Conservation (phyloP, 2,888 invertebrate genomes). For the Machimus atricapillus region DNA sequence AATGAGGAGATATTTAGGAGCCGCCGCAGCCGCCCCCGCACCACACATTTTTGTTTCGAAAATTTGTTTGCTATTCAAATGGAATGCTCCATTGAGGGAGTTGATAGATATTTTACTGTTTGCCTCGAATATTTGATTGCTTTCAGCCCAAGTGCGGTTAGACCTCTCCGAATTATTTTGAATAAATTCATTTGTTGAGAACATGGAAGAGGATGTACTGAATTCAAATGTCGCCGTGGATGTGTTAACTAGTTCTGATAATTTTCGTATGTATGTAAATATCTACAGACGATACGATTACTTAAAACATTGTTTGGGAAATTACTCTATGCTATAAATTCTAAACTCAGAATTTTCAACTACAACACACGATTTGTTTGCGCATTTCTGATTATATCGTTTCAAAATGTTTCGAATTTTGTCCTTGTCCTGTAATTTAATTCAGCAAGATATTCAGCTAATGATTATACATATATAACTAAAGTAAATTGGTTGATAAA, state of each 20-base stretch:
- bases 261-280: not conserved
- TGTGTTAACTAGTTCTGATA: not conserved
- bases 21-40: not conserved
- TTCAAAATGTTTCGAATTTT: too few species aligned
- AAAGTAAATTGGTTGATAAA: too few species aligned
- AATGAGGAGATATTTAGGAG: not conserved
- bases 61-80: slow-evolving; percentile 35
- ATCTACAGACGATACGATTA: not conserved
- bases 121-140: slow-evolving; percentile 7
- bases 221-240: not conserved
- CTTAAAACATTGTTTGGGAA: not conserved
- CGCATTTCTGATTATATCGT: too few species aligned
- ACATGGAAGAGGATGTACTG: not conserved
- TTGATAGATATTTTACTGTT: slow-evolving; percentile 28
- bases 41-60: slow-evolving; percentile 8
- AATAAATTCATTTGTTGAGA: slow-evolving; percentile 5
- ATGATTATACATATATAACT: too few species aligned
- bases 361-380: too few species aligned
- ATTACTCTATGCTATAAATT: too few species aligned
- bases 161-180: not conserved
- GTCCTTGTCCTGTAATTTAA: too few species aligned
- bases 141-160: not conserved
- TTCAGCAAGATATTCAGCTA: too few species aligned
- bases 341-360: too few species aligned
- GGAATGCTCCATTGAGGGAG: slow-evolving; percentile 13